Percentiles rank a stretch among this genome's conserved stretches.
phyloP scores from a whole-genome alignment of 2,113 vertebrate genomes.

The Zosterops pallidus region DNA sequence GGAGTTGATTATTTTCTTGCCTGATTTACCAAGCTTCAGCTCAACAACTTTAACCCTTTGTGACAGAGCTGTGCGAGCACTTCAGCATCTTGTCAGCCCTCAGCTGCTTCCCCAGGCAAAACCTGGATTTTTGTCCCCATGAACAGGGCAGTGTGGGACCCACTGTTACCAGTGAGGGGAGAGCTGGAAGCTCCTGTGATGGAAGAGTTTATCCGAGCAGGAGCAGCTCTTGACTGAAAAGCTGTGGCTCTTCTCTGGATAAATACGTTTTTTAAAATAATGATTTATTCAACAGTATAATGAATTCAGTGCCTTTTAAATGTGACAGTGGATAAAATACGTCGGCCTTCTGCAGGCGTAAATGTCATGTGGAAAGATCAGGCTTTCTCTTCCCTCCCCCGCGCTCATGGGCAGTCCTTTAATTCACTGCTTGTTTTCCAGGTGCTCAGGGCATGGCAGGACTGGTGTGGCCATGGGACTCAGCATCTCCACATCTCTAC shows the following conservation, averaged over 20 bases:
- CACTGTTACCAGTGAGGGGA: background rate
- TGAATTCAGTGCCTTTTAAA: slow-evolving; percentile 57
- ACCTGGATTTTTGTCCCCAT: fast-evolving
- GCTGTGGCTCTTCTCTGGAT: background rate
- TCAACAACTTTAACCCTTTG: background rate
- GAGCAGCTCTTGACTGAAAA: background rate
- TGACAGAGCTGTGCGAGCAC: fast-evolving
- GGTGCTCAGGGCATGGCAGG: background rate
- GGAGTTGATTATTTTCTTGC: slow-evolving; percentile 30
- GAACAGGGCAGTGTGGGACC: no score
- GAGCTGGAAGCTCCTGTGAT: fast-evolving
- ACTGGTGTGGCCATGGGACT: background rate
- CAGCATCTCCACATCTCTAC: background rate
- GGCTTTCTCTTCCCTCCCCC: background rate
- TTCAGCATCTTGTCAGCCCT: fast-evolving
- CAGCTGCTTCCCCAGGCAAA: fast-evolving
- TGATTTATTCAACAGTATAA: slow-evolving; percentile 20
- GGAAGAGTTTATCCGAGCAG: background rate
- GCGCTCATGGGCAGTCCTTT: fast-evolving
- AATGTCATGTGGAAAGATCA: slow-evolving; percentile 58
- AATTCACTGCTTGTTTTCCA: background rate
- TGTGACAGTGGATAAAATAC: slow-evolving; percentile 49
- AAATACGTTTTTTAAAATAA: background rate
- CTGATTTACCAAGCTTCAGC: background rate
- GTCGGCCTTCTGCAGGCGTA: slow-evolving; percentile 11